Percentiles rank a stretch among this genome's conserved stretches.
phyloP scores from a whole-genome alignment of 2,797 vertebrate species.

The Argentina silus region DNA sequence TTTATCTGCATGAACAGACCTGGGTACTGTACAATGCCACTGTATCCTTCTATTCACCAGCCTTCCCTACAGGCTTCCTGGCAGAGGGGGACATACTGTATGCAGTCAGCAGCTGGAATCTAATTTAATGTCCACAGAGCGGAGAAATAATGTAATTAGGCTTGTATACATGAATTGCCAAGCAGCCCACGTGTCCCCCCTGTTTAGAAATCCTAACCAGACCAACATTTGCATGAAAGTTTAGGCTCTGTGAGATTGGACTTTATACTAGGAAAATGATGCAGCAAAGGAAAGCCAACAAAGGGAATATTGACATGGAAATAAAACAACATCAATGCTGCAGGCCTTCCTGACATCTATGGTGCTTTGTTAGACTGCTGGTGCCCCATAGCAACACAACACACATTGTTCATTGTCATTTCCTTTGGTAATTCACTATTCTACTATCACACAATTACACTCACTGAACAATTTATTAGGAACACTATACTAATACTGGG shows the following conservation, averaged over 20 bases:
- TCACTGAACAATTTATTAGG: too few relatives aligned
- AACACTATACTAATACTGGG: too few relatives aligned
- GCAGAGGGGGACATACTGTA: constrained; percentile 36
- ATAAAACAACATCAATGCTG: constrained; percentile 17
- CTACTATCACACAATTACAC: constrained; percentile 29
- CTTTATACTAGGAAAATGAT: constrained; percentile 37
- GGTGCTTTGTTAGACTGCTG: constrained; percentile 1
- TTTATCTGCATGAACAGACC: constrained; percentile 40
- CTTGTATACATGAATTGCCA: constrained; percentile 60
- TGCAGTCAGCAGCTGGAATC: constrained; percentile 61
- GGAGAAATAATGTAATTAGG: constrained; percentile 60
- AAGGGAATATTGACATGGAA: constrained; percentile 37
- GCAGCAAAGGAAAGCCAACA: constrained; percentile 36
- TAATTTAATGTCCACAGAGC: constrained; percentile 43
- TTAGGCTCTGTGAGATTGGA: constrained; percentile 26
- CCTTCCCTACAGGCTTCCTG: constrained; percentile 53
- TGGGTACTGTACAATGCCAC: constrained; percentile 60
- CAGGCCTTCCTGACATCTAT: constrained; percentile 4
- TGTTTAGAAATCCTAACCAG: constrained; percentile 71
- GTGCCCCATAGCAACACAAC: constrained; percentile 6
- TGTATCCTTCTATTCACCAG: constrained; percentile 60
- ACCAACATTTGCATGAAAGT: constrained; percentile 56
- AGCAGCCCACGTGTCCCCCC: constrained; percentile 48
- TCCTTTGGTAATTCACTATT: constrained; percentile 13
- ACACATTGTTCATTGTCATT: constrained; percentile 13